Base-by-base conservation (phyloP, 1,140 invertebrate genomes). In the Pogonognathellus flavescens region DNA sequence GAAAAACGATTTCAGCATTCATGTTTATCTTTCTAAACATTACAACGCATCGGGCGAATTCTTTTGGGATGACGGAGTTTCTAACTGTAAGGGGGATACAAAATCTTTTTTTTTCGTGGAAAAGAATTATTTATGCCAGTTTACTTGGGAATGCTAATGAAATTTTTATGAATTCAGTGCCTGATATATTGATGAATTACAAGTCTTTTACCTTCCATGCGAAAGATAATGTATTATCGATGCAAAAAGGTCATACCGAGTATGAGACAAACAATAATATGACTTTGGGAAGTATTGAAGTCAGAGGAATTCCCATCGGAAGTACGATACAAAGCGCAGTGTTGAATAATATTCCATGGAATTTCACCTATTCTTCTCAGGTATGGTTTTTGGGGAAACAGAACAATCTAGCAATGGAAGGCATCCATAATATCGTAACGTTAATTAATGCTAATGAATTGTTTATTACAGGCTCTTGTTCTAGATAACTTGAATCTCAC, bases 1-100 rank as follows among this genome's bases (percentile, higher is more conserved):
- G 80, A 93, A 93, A 62, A 91, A 92, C 82, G 91, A 92, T 62
- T 90, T 95, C 84, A 92, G 93, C 84, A 90, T 96, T 13, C 62
- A 94, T 2, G 92, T 93, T 7, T 92, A 93, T 1, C 90, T 94
- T 1, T 92, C 94, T 90, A 84, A 90, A 0, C 87, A 89, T n/a
- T 90, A 90, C n/a, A 89, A 89, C 81, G 94, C 94, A 3, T 86
- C 53, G 50, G 95, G 95, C 59, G 91, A 93, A 89, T 90, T 96
- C 0, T 95, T 93, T 90, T 95, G 94, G 94, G 95, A 96, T 90
- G 94, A 95, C 89, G 95, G 95, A 1, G 94, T 95, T 80, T 93
- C 92, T 87, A 89, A 94, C 89, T 93, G 94, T 95, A 89, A 91
- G 90, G 55, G 55, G 1, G 31, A 41, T n/a, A 57, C n/a, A n/a